Evolutionary conservation across 2,888 invertebrate genomes (phyloP).

Genomic region (Hoplodrina blanda): DNA sequence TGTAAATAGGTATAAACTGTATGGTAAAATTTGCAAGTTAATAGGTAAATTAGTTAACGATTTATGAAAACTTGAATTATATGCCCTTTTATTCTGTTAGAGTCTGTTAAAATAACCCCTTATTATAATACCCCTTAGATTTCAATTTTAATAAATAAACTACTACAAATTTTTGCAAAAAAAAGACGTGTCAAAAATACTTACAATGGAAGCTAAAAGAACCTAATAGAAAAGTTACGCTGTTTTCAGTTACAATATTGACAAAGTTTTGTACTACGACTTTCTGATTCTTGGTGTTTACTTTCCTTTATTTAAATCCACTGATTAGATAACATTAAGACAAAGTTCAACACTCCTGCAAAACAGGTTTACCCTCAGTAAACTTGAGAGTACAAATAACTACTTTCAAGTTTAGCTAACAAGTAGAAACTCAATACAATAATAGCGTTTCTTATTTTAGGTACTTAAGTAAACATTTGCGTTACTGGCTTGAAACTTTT

Average conservation of each 20-base stretch:
- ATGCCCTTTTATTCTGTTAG: background rate
- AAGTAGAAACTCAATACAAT: conserved; percentile 31
- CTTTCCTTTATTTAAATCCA: conserved; percentile 46
- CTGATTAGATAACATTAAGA: conserved; percentile 56
- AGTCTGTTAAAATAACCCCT: background rate
- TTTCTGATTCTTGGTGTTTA: conserved; percentile 38
- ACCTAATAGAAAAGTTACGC: conserved; percentile 12
- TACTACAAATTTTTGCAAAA: background rate
- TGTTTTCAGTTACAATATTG: conserved; percentile 37
- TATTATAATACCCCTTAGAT: background rate
- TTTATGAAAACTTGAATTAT: background rate
- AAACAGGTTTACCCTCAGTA: conserved; percentile 36
- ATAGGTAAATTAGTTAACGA: background rate
- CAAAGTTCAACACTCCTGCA: conserved; percentile 39
- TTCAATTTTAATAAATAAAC: conserved; percentile 19
- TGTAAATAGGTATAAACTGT: background rate
- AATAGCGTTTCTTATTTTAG: conserved; percentile 34
- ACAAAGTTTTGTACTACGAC: conserved; percentile 40
- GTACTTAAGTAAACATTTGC: conserved; percentile 18
- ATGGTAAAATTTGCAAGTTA: background rate
- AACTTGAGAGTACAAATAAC: conserved; percentile 31
- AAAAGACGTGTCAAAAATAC: conserved; percentile 20
- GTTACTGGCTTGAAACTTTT: conserved; percentile 22
- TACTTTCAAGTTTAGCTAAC: conserved; percentile 35
- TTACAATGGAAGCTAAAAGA: conserved; percentile 20